A percentile compares a stretch with the other conserved stretches of the same genome.
phyloP scores from a whole-genome alignment of 2,113 vertebrate species.

The Edolisoma coerulescens region DNA sequence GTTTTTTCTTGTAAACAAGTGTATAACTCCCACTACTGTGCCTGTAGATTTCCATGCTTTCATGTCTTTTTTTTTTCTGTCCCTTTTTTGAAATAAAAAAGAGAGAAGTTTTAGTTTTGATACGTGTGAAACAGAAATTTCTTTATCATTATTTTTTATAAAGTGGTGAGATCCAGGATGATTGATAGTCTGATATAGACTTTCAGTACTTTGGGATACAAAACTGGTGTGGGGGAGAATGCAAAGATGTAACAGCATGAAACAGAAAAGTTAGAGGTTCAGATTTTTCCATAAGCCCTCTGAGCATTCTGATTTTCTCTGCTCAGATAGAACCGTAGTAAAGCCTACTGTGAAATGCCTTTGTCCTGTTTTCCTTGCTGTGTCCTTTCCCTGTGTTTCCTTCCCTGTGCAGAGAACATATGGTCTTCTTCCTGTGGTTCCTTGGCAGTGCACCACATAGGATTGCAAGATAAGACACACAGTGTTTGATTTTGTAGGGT shows the following conservation, averaged over 20 bases:
- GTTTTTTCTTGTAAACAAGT: constrained; percentile 31
- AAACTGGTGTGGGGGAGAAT: not conserved
- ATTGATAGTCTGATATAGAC: not conserved
- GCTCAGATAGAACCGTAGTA: not conserved
- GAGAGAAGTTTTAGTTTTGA: not conserved
- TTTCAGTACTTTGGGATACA: not conserved
- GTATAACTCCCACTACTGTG: not conserved
- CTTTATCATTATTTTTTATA: not conserved
- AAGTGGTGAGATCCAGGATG: not conserved
- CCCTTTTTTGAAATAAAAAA: not conserved
- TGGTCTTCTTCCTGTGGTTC: not conserved
- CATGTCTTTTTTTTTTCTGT: not conserved
- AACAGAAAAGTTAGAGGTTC: not conserved
- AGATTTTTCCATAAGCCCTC: not conserved
- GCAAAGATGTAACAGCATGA: not conserved
- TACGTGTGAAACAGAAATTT: not conserved
- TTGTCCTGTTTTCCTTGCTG: not conserved
- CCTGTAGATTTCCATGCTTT: not conserved
- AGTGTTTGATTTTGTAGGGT: not conserved
- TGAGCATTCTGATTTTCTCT: not conserved
- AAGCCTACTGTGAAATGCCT: not conserved
- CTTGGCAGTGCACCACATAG: not conserved
- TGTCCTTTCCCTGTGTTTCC: not conserved
- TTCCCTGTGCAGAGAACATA: not conserved
- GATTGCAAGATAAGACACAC: fast-evolving